These are phyloP conservation scores for Iguana delicatissima DNA, from an alignment of 2,797 vertebrate genomes.

Conservation along the genomic window DNA sequence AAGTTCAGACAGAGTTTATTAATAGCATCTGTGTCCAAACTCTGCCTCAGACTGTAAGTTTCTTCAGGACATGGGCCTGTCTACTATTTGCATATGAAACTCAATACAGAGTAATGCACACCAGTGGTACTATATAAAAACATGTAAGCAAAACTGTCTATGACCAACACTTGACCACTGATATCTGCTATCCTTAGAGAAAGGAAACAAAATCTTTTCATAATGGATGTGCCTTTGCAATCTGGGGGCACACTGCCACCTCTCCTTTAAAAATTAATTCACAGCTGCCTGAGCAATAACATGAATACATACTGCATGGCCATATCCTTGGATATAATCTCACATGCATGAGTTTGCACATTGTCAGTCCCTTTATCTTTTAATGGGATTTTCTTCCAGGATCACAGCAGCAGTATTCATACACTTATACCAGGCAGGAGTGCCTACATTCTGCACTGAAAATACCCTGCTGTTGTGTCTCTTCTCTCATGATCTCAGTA, in stretches of 20 bases:
- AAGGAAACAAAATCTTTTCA: background rate
- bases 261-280: background rate
- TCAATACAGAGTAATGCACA: background rate
- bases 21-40: too few species aligned
- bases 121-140: background rate
- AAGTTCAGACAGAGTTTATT: too few species aligned
- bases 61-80: background rate
- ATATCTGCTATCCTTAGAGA: background rate
- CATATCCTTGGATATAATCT: constrained; percentile 15
- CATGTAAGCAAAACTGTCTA: background rate
- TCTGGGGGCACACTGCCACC: background rate
- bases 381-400: constrained; percentile 17
- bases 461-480: constrained; percentile 54
- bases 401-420: constrained; percentile 2
- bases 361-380: constrained; percentile 28
- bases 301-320: background rate
- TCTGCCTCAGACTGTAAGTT: background rate
- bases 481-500: constrained; percentile 65
- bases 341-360: background rate
- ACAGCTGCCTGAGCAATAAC: background rate
- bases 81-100: background rate
- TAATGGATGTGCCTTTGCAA: too few species aligned
- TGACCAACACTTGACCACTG: background rate
- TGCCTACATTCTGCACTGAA: constrained; percentile 53
- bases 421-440: background rate